phyloP scores from a whole-genome alignment of 2,888 invertebrate genomes.

The Acrobasis consociella region DNA sequence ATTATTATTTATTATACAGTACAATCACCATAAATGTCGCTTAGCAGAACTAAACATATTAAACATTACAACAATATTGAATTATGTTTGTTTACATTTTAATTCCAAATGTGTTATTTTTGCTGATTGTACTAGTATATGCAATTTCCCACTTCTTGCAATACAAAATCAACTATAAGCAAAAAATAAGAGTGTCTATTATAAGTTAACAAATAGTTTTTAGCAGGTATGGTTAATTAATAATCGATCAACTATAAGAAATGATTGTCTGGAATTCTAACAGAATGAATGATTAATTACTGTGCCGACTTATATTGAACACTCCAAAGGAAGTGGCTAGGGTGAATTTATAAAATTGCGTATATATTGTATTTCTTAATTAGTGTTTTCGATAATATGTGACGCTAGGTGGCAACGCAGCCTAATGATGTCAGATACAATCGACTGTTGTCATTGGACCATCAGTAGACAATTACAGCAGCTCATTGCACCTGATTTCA shows the following conservation, averaged over 20 bases:
- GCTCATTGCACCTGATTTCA: too few species aligned
- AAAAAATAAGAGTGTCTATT: not conserved
- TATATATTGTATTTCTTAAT: not conserved
- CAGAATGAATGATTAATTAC: not conserved
- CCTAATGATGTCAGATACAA: too few species aligned
- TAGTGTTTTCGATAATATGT: too few species aligned
- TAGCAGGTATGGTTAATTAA: too few species aligned
- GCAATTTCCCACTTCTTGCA: not conserved
- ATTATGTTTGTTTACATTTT: too few species aligned
- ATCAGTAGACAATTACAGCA: too few species aligned
- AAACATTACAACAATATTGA: too few species aligned
- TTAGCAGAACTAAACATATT: too few species aligned
- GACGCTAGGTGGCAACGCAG: too few species aligned
- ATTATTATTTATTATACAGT: not conserved
- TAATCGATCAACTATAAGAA: too few species aligned
- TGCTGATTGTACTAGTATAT: constrained; percentile 1
- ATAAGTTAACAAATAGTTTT: not conserved
- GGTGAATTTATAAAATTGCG: not conserved
- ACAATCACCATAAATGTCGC: constrained; percentile 6
- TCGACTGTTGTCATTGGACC: too few species aligned
- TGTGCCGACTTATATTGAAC: not conserved
- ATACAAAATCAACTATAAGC: not conserved
- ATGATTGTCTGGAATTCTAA: not conserved
- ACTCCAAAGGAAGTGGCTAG: not conserved
- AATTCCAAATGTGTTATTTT: not conserved